phyloP scores from a whole-genome alignment of 2,888 invertebrate genomes.

The Microctonus brassicae region DNA sequence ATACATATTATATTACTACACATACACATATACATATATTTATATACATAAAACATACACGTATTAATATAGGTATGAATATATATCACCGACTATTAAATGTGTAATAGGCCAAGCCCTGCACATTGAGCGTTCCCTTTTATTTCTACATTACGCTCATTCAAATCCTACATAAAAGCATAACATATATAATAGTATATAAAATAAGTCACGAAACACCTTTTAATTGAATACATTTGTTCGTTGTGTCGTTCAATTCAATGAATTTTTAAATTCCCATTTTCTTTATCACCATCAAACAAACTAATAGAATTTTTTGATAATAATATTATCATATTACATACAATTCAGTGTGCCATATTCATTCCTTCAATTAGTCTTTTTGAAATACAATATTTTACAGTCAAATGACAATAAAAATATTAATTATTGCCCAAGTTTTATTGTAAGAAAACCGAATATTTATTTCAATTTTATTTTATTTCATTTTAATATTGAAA shows the following conservation, averaged over 20 bases:
- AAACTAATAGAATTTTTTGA: too few species aligned
- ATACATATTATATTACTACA: neutral
- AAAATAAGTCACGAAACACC: neutral
- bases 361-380: neutral
- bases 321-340: neutral
- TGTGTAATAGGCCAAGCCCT: constrained; percentile 9
- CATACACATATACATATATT: neutral
- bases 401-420: too few species aligned
- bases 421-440: too few species aligned
- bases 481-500: too few species aligned
- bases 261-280: neutral
- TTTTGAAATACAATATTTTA: too few species aligned
- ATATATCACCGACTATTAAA: constrained; percentile 10
- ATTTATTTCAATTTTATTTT: too few species aligned
- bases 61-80: too few species aligned
- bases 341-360: too few species aligned
- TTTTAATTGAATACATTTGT: neutral
- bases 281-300: neutral
- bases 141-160: neutral
- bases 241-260: neutral
- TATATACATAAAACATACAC: neutral
- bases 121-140: neutral
- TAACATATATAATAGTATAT: neutral
- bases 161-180: neutral
- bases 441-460: too few species aligned